Base-by-base conservation (phyloP, 2,797 vertebrate species). In the Emydoidea blandingii region DNA sequence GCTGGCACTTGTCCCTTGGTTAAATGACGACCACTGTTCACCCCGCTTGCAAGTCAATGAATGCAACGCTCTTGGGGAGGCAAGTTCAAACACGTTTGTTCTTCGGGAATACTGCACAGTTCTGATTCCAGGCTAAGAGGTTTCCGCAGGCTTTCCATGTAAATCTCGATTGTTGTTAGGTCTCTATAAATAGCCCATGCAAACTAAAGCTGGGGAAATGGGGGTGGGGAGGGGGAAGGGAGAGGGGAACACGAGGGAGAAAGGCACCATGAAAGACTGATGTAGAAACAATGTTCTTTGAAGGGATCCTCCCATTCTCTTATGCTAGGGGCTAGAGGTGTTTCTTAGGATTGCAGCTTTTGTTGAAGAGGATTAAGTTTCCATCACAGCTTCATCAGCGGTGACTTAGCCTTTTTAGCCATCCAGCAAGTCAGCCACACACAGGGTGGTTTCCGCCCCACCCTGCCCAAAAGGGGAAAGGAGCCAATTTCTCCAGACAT, bases 1-100 rank as follows among this genome's bases (percentile, higher is more conserved):
- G 95, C 96, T 98, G 97, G 97, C 86, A 76, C 92, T 93, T 89
- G 96, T 94, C 96, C 95, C 94, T 95, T 94, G 96, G 97, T 98
- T 98, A 97, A 98, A 95, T 98, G 97, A 89, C 95, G 96, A 82
- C 92, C 94, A 84, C 74, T 95, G 83, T 91, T 95, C 93, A 80
- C 74, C 85, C 56, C 94, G 83, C 89, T 90, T 91, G 86, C 94
- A 95, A 97, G 94, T 96, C 90, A 94, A 85, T 93, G 93, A 93
- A 81, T 95, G 85, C 94, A 96, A 93, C 85, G 47, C 83, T 94
- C 96, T 91, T 88, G 87, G 92, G 95, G 95, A 95, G 87, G 93
- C 88, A 50, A 93, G 78, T 88, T 96, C 93, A 95, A 96, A n/a
- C 88, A 19, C 89, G 96, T 50, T 85, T 93, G 83, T 95, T 96